These are phyloP conservation scores for Nyctibius bracteatus DNA, from an alignment of 2,113 vertebrate genomes.

Conservation along the genomic window DNA sequence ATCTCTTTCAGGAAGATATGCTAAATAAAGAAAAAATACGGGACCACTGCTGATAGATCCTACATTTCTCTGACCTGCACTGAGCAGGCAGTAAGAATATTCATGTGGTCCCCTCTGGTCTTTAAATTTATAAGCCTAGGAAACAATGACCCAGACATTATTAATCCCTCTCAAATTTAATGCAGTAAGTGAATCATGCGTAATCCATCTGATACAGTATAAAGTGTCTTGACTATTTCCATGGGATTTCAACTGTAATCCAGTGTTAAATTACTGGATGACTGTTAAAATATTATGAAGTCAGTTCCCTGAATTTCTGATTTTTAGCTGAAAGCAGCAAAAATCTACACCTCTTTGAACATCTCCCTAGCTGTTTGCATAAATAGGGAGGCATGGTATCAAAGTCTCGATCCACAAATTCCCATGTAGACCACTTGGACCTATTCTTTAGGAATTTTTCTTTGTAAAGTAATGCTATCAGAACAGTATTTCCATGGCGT, in stretches of 20 bases:
- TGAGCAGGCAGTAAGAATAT: neutral
- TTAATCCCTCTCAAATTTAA: conserved; percentile 19
- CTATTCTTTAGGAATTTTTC: neutral
- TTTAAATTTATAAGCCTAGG: neutral
- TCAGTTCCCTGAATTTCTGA: neutral
- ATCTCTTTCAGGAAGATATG: neutral
- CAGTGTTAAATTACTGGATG: conserved; percentile 13
- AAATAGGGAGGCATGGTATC: neutral
- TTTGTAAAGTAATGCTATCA: neutral
- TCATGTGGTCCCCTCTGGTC: neutral
- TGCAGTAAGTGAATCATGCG: conserved; percentile 6
- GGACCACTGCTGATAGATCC: neutral
- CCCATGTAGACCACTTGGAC: neutral
- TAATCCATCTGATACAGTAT: conserved; percentile 38
- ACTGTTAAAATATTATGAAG: neutral
- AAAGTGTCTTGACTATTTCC: neutral
- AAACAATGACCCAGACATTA: conserved; percentile 26
- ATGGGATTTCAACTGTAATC: conserved; percentile 14
- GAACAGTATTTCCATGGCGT: neutral
- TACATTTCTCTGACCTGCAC: neutral
- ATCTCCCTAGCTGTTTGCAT: neutral
- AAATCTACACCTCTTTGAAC: neutral
- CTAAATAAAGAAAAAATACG: neutral
- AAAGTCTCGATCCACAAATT: neutral
- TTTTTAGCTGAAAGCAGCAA: neutral